Evolutionary conservation across 2,797 vertebrate genomes (phyloP).

Genomic region (Aselliscus stoliczkanus): DNA sequence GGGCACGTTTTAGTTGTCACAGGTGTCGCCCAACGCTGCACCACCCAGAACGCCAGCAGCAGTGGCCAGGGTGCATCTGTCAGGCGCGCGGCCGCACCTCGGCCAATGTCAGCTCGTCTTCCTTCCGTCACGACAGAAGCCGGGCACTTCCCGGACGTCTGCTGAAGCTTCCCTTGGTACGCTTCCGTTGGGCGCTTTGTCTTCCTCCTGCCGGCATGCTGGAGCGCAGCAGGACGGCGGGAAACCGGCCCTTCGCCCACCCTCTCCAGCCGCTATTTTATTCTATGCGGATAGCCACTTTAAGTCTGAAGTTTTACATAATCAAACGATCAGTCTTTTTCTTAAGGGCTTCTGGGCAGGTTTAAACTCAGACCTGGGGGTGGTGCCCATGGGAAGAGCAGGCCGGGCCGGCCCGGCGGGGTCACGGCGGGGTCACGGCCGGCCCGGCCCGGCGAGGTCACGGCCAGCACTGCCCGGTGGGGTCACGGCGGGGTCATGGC

Average conservation of each 20-base stretch:
- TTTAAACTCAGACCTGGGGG: not conserved
- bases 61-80: no score
- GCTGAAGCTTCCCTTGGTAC: not conserved
- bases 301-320: not conserved
- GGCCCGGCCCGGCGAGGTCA: no score
- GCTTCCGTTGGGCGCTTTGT: not conserved
- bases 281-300: not conserved
- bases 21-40: no score
- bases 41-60: no score
- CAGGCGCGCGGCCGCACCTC: not conserved
- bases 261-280: not conserved
- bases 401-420: no score
- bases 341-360: not conserved
- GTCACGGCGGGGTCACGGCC: no score
- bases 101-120: not conserved
- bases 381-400: not conserved
- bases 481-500: no score
- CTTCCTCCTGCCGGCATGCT: not conserved
- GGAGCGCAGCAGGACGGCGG: not conserved
- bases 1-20: no score
- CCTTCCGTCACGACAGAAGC: slow-evolving; percentile 5
- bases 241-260: not conserved
- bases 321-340: not conserved
- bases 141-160: not conserved
- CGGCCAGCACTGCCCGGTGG: no score